Base-by-base conservation (phyloP, 2,888 invertebrate genomes). In the Lissonota sp. region DNA sequence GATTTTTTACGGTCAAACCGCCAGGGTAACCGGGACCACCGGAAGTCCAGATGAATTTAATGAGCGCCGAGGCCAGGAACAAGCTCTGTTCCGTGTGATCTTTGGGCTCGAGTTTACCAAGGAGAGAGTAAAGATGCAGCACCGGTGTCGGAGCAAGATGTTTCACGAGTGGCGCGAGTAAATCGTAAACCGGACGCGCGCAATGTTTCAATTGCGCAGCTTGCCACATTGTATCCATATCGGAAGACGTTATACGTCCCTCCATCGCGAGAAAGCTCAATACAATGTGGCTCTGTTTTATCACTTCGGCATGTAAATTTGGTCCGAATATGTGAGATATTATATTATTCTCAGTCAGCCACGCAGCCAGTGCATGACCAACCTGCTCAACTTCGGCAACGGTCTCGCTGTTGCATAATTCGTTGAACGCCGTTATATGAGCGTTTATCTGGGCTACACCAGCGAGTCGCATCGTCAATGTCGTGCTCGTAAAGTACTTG, bases 311-410 rank as follows among this genome's bases (percentile, higher is more conserved):
- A 93, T 99, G 99, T 85, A 98, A 94, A 94, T 99, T 99, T 42
- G 99, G 99, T n/a, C 99, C 98, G 93, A 98, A 99, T 79, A 99
- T 95, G 91, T 98, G 98, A 87, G 98, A 96, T 85, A 98, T 97
- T 82, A 99, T 98, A 91, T 97, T 97, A 92, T 98, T 97, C 84
- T 95, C 95, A 0, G 97, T 96, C 16, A 99, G 93, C 98, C 98
- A 99, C 84, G 96, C 95, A 0, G 97, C 97, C 85, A 99, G 94
- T 85, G 95, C 96, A 84, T 97, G 96, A 0, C 97, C 97, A 44
- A 97, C 96, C 40, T 96, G 93, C 90, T 98, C 98, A 0, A 97
- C 97, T 90, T 98, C 97, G 0, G 97, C 95, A 0, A 97, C 95
- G 0, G 97, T 96, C 88, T 98, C 98, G 44, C 97, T 97, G 70